Base-by-base conservation (phyloP, 2,888 invertebrate genomes). In the Cinara cedri region DNA sequence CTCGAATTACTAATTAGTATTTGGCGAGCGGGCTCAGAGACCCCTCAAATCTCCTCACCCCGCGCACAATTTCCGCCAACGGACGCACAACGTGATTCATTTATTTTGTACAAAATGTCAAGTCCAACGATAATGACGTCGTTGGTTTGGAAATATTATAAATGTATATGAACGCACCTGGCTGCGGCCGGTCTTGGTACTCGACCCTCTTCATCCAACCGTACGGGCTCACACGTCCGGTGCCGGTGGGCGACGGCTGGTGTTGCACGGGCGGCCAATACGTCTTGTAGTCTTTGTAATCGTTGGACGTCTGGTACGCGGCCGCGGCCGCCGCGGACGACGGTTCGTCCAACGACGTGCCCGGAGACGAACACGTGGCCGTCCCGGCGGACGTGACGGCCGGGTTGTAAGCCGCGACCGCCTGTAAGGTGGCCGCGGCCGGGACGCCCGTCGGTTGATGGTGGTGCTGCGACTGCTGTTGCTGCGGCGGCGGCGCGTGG, bases 181-280 rank as follows among this genome's bases (percentile, higher is more conserved):
- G 78, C 70, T 78, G 78, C 11, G 78, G 78, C 51, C 78, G 78
- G 21, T 78, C 78, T 54, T 78, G 78, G 21, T 78, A 78, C 68
- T 78, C 78, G 57, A 78, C 68, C n/a, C 78, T 70, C 44, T 78
- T 78, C 78, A 78, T 78, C 78, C 78, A 78, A 34, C 78, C 78
- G 42, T 78, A 78, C 49, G 78, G 78, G 6, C 78, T 78, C 11
- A 70, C 60, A 16, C 78, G 78, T 4, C 78, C 78, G 3, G 68
- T 68, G 11, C 78, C 70, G 9, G 78, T 68, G 9, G 78, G 78
- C 44, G 78, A 78, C 57, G 78, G 70, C 42, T 78, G 78, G 21
- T 78, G 78, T 51, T 78, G 78, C 10, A 70, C 68, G 34, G 78
- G 78, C 13, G 78, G 78, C 78, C 78, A 78, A 6, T 78, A 78